Evolutionary conservation across 2,797 vertebrate species (phyloP).

Genomic region (Girardinus metallicus): DNA sequence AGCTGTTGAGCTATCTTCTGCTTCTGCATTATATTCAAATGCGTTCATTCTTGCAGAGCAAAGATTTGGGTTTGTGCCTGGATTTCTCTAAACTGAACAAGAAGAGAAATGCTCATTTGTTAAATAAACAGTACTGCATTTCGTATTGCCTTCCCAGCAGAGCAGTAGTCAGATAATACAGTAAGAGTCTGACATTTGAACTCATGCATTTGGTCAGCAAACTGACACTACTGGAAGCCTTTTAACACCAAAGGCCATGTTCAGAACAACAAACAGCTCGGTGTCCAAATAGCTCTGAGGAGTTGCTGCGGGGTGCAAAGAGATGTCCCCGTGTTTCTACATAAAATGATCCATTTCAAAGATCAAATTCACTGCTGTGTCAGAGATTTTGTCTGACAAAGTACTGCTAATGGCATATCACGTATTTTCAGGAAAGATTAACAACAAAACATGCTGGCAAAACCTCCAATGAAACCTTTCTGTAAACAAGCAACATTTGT

Average conservation of each 20-base stretch:
- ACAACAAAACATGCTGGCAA: neutral
- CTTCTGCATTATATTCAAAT: conserved; percentile 33
- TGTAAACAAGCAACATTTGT: neutral
- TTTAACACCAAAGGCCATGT: conserved; percentile 27
- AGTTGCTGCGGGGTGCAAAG: conserved; percentile 10
- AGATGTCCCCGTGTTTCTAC: conserved; percentile 20
- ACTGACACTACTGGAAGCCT: conserved; percentile 25
- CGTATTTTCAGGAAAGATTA: neutral
- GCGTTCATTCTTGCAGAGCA: conserved; percentile 10
- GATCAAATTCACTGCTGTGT: neutral
- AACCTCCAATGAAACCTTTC: neutral
- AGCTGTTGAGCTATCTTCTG: conserved; percentile 29
- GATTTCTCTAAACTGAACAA: conserved; percentile 23
- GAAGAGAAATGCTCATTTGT: conserved; percentile 7
- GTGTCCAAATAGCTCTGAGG: conserved; percentile 10
- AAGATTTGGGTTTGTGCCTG: conserved; percentile 22
- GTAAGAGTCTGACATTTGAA: conserved; percentile 32
- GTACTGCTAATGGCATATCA: neutral
- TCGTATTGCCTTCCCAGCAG: neutral
- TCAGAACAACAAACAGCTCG: conserved; percentile 17
- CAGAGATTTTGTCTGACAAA: neutral
- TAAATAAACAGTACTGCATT: conserved; percentile 4
- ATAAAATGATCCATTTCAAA: conserved; percentile 22
- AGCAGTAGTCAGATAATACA: conserved; percentile 1
- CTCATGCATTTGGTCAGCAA: conserved; percentile 18